Base-by-base conservation (phyloP, 2,888 invertebrate species). In the Notodonta ziczac region DNA sequence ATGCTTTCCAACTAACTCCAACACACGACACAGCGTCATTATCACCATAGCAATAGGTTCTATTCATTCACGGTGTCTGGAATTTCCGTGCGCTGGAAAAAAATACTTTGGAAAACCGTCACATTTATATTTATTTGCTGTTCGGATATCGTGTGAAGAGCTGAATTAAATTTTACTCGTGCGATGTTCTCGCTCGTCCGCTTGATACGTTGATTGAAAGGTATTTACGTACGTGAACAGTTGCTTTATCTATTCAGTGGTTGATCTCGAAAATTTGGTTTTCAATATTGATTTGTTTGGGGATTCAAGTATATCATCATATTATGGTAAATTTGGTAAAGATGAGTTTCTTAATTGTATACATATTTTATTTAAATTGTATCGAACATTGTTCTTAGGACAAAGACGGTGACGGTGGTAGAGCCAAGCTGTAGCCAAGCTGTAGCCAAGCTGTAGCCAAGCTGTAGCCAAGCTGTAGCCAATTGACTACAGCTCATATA, bases 151-250 rank as follows among this genome's bases (percentile, higher is more conserved):
- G 80, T 73, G 79, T 80, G 81, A 80, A 80, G 81, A 82, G 66
- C 78, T 73, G 82, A 85, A 85, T 87, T 85, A 84, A 85, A 85
- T 84, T 83, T 81, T 76, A 81, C 77, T 81, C 81, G 81, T 83
- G 81, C 79, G 76, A 79, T 77, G 75, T 72, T 77, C 72, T 64
- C 76, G 78, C 79, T 80, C 67, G 75, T 74, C 67, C 77, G 77
- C 76, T 75, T 80, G 83, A 84, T 86, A 81, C 77, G 83, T 84
- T 88, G 88, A 88, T 89, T 87, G 88, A 89, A 86, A 85, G 85
- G 79, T 84, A 84, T 86, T 87, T 82, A 76, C 72, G 80, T 76
- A 87, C 84, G 85, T 86, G 85, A 76, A 62, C 67, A 24, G 67
- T 67, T 69, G 68, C 70, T 68, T 61, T 66, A 74, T 74, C 70